phyloP scores from a whole-genome alignment of 2,888 invertebrate species.

The Elaeidobius kamerunicus region DNA sequence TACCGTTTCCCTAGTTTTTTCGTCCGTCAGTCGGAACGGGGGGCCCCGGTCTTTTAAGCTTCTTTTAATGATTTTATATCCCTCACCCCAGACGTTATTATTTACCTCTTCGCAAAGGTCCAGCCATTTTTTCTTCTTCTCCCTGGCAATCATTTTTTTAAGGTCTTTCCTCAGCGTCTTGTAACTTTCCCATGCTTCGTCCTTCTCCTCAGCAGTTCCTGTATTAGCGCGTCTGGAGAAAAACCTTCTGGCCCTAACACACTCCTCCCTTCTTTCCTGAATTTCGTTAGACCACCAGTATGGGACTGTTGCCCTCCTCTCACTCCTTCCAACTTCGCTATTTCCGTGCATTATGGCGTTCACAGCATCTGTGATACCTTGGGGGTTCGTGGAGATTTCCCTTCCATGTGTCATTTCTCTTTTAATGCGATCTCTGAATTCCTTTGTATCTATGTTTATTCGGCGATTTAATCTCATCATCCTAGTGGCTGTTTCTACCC shows the following conservation, averaged over 20 bases:
- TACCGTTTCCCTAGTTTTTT: conserved; percentile 3
- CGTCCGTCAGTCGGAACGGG: background rate
- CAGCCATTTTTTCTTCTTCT: conserved; percentile 9
- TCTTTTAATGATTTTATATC: conserved; percentile 9
- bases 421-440: too few relatives aligned
- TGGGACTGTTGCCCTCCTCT: too few relatives aligned
- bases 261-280: conserved; percentile 2
- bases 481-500: too few relatives aligned
- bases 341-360: too few relatives aligned
- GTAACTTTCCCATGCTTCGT: background rate
- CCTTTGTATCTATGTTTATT: too few relatives aligned
- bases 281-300: conserved; percentile 24
- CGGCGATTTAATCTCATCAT: too few relatives aligned
- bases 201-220: background rate
- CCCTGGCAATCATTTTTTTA: too few relatives aligned
- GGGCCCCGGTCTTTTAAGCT: conserved; percentile 3
- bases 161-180: background rate
- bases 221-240: background rate
- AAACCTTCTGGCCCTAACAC: conserved; percentile 2
- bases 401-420: too few relatives aligned
- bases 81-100: conserved; percentile 19
- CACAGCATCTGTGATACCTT: too few relatives aligned
- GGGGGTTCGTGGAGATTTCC: too few relatives aligned
- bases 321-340: too few relatives aligned
- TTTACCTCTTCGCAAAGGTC: conserved; percentile 6